phyloP scores from a whole-genome alignment of 1,140 invertebrate species.

The Lasioglossum baleicum region DNA sequence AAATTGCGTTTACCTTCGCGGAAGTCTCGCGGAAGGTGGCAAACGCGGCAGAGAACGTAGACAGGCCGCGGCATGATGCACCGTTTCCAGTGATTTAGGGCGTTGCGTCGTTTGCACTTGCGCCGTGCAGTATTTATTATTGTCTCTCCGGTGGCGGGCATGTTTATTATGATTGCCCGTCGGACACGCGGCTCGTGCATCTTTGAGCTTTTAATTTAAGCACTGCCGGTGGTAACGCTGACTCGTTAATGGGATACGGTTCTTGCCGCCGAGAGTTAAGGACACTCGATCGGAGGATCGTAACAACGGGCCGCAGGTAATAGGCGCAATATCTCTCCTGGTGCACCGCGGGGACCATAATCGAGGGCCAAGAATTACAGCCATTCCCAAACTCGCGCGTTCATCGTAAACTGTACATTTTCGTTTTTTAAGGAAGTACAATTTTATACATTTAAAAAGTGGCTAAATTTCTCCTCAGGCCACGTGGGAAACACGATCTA shows the following conservation, averaged over 20 bases:
- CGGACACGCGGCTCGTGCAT: not conserved
- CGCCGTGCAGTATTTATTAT: conserved; percentile 62
- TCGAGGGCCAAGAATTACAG: too few species aligned
- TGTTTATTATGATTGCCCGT: conserved; percentile 60
- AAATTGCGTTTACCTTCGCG: conserved; percentile 51
- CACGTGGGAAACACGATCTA: not conserved
- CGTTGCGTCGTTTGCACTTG: conserved; percentile 55
- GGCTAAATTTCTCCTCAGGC: not conserved
- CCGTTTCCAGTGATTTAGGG: conserved; percentile 62
- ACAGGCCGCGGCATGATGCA: conserved; percentile 55
- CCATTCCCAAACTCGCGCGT: too few species aligned
- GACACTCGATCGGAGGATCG: conserved; percentile 7
- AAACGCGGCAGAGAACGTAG: conserved; percentile 27
- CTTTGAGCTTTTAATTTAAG: conserved; percentile 44
- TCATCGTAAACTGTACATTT: too few species aligned
- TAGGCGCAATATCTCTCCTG: not conserved
- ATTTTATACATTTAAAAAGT: too few species aligned
- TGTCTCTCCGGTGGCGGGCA: conserved; percentile 56
- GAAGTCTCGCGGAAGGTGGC: conserved; percentile 38
- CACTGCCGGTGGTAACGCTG: conserved; percentile 25
- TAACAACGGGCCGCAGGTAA: not conserved
- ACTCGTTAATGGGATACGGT: conserved; percentile 41
- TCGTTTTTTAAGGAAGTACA: too few species aligned
- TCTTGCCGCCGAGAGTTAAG: conserved; percentile 29
- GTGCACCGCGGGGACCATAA: too few species aligned